Evolutionary conservation across 92 coral and sea anemone genomes (phyloP).

Genomic region (Pocillopora grandis): DNA sequence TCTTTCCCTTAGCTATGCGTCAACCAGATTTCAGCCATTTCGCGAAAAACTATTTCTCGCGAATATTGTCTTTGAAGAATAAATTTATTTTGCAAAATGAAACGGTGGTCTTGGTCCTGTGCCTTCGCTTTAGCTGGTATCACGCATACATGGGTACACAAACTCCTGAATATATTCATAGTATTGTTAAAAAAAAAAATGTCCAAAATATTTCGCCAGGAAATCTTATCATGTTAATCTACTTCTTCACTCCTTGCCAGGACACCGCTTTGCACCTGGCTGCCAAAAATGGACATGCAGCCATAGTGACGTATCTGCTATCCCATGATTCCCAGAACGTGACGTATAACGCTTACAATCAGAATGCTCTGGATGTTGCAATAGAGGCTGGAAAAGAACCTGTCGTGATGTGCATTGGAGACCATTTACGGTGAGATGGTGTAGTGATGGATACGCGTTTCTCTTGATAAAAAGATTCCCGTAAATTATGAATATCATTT

Average conservation of each 20-base stretch:
- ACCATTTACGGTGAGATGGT: conserved; percentile 60
- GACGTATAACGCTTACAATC: conserved; percentile 81
- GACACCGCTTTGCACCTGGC: conserved; percentile 88
- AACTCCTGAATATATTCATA: too few relatives aligned
- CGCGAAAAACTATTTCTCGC: too few relatives aligned
- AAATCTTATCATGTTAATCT: not conserved
- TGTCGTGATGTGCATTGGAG: conserved; percentile 67
- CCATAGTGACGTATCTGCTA: conserved; percentile 59
- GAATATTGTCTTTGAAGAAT: too few relatives aligned
- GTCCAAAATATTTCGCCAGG: too few relatives aligned
- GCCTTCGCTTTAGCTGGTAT: too few relatives aligned
- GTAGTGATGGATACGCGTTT: not conserved
- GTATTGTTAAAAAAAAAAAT: too few relatives aligned
- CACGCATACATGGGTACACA: too few relatives aligned
- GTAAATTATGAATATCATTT: not conserved
- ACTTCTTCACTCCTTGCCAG: conserved; percentile 37
- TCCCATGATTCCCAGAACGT: conserved; percentile 75
- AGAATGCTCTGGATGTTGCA: conserved; percentile 85
- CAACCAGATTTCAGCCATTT: too few relatives aligned
- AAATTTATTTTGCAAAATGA: too few relatives aligned
- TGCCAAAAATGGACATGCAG: conserved; percentile 81
- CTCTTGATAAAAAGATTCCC: not conserved
- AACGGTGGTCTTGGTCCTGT: too few relatives aligned
- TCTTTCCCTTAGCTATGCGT: too few relatives aligned
- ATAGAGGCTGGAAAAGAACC: conserved; percentile 73